These are phyloP conservation scores for Enhydra lutris DNA, from an alignment of 2,113 vertebrate genomes.

Conservation along the genomic window DNA sequence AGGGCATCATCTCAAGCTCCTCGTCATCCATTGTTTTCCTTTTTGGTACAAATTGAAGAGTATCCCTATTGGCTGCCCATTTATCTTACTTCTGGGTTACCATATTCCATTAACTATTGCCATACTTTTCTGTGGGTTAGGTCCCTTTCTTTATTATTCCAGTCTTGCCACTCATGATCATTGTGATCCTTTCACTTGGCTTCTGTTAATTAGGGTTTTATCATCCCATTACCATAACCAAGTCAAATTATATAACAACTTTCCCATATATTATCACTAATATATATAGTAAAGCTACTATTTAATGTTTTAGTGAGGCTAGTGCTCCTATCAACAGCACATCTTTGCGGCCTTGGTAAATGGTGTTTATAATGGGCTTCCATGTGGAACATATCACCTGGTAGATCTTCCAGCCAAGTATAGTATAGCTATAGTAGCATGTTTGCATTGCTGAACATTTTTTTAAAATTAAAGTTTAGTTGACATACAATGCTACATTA, in stretches of 20 bases:
- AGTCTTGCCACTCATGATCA: background rate
- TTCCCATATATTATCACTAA: background rate
- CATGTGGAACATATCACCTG: background rate
- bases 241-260: background rate
- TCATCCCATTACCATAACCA: background rate
- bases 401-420: background rate
- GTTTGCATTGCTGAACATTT: background rate
- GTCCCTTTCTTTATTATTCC: background rate
- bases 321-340: background rate
- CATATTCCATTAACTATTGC: background rate
- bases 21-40: background rate
- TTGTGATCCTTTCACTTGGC: background rate
- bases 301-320: background rate
- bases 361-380: background rate
- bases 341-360: background rate
- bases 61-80: background rate
- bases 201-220: background rate
- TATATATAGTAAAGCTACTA: background rate
- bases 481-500: background rate
- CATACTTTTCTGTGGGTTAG: background rate
- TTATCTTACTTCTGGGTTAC: background rate
- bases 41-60: background rate
- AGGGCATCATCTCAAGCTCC: background rate
- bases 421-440: background rate
- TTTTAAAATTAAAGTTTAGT: background rate